Percentiles rank a stretch among this genome's conserved stretches.
Conservation (phyloP, 2,888 invertebrate species). For the Digitonthophagus gazella region DNA sequence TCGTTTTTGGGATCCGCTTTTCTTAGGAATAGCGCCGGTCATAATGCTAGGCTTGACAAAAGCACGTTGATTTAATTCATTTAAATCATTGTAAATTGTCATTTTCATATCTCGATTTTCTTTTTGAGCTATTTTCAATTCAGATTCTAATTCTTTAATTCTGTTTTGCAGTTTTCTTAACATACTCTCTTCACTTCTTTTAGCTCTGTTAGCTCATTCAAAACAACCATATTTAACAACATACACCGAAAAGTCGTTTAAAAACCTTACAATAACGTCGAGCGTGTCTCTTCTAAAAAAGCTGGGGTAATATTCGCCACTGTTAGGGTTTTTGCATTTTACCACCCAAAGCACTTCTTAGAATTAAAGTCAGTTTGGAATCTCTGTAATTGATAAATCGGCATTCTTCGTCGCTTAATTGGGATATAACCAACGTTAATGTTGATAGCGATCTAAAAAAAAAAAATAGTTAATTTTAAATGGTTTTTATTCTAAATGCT, state of each 20-base stretch:
- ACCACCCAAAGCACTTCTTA: constrained; percentile 86
- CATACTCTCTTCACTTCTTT: constrained; percentile 48
- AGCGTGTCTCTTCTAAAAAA: constrained; percentile 71
- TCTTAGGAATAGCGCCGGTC: not conserved
- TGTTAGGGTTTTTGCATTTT: constrained; percentile 82
- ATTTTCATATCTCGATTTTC: not conserved
- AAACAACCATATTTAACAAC: constrained; percentile 27
- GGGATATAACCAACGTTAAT: constrained; percentile 77
- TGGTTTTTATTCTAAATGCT: constrained; percentile 15
- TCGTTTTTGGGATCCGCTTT: not conserved
- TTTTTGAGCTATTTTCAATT: not conserved
- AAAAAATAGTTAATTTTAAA: constrained; percentile 18
- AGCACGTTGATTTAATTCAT: not conserved
- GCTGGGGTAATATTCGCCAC: constrained; percentile 84
- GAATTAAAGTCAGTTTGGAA: constrained; percentile 80
- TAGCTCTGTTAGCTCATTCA: constrained; percentile 68
- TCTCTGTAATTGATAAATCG: constrained; percentile 57
- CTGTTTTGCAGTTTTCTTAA: not conserved
- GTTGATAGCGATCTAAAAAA: constrained; percentile 60
- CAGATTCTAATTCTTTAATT: not conserved
- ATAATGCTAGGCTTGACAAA: not conserved
- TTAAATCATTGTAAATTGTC: not conserved
- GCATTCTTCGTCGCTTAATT: constrained; percentile 64
- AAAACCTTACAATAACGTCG: constrained; percentile 58
- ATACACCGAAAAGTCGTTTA: not conserved